A percentile compares a stretch with the other conserved stretches of the same genome.
Conservation (phyloP, 2,797 vertebrate genomes). For the Gastrophryne carolinensis region DNA sequence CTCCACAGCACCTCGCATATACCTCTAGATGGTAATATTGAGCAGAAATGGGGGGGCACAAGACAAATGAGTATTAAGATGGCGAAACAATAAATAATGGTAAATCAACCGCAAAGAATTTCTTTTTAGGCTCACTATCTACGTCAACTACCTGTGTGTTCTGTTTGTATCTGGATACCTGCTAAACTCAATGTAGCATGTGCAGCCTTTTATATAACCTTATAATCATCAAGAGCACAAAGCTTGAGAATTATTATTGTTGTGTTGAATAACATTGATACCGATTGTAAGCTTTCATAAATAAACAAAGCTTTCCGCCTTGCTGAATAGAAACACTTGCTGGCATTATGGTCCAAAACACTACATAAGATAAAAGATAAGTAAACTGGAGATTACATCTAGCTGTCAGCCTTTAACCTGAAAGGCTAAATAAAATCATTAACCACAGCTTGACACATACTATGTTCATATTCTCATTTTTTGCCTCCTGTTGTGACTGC, state of each 20-base stretch:
- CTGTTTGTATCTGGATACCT: no score
- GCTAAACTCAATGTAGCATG: no score
- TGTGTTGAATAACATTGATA: not conserved
- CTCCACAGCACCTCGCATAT: no score
- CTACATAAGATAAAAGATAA: slow-evolving; percentile 13
- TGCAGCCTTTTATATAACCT: no score
- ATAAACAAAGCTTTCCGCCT: not conserved
- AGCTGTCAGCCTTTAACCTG: slow-evolving; percentile 26
- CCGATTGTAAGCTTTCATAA: not conserved
- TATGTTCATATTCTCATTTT: slow-evolving; percentile 14
- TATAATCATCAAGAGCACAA: no score
- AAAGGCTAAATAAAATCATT: slow-evolving; percentile 36
- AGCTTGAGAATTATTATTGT: not conserved
- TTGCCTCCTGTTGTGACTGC: not conserved
- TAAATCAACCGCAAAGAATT: no score
- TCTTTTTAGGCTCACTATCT: no score
- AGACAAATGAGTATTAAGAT: no score
- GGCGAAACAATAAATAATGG: no score
- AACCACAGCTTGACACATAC: slow-evolving; percentile 29
- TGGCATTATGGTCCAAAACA: not conserved
- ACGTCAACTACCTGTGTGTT: no score
- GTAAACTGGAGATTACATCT: slow-evolving; percentile 1
- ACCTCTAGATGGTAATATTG: no score
- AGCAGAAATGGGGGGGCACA: no score
- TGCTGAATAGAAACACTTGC: not conserved